Evolutionary conservation across 2,888 invertebrate species (phyloP).

Genomic region (Cephus runcator): DNA sequence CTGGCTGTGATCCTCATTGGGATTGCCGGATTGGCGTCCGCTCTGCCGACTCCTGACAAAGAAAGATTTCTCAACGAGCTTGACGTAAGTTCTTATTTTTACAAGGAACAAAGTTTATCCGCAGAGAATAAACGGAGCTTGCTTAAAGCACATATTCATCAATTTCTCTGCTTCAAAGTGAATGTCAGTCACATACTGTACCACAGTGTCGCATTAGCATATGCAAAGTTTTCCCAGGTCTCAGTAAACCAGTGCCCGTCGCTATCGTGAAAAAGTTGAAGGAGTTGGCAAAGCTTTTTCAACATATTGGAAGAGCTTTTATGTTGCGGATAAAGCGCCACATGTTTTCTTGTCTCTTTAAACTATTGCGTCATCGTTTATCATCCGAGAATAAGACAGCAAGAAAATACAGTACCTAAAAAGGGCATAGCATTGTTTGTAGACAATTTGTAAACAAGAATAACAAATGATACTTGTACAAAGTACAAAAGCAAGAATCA

Average conservation of each 20-base stretch:
- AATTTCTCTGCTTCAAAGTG: neutral
- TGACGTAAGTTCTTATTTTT: constrained; percentile 52
- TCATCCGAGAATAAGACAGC: neutral
- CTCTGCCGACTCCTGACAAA: constrained; percentile 57
- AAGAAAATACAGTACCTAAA: neutral
- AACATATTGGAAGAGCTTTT: neutral
- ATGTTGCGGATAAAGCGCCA: neutral
- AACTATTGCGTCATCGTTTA: neutral
- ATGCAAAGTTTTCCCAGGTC: neutral
- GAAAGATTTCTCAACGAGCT: constrained; percentile 59
- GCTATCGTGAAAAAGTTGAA: neutral
- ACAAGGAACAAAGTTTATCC: neutral
- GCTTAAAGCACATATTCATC: neutral
- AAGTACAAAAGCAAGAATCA: neutral
- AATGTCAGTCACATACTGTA: neutral
- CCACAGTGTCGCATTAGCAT: neutral
- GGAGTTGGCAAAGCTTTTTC: neutral
- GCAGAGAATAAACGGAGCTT: neutral
- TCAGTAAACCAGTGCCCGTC: neutral
- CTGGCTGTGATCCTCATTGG: constrained; percentile 43
- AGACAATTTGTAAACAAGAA: neutral
- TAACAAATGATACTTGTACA: neutral
- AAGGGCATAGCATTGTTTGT: neutral
- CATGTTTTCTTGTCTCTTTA: neutral
- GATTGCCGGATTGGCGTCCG: constrained; percentile 46